Evolutionary conservation across 2,797 vertebrate genomes (phyloP).

Genomic region (Squalus acanthias): DNA sequence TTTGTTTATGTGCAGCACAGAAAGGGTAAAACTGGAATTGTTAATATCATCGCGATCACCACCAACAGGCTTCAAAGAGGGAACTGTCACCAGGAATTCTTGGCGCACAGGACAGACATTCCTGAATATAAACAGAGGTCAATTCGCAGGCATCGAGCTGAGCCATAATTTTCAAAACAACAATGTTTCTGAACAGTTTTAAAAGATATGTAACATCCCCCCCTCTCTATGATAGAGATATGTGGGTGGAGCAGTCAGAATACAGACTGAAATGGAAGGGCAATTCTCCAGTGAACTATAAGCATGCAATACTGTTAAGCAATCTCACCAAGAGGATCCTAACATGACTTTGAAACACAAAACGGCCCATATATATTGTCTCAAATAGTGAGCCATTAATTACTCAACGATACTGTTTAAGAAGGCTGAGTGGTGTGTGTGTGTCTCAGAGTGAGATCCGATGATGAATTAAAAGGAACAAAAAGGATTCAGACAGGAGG

Average conservation of each 20-base stretch:
- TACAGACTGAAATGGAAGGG: neutral
- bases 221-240: neutral
- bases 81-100: slow-evolving; percentile 28
- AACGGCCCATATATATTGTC: neutral
- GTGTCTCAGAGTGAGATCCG: neutral
- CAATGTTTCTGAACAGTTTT: neutral
- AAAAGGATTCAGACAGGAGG: neutral
- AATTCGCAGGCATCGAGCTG: neutral
- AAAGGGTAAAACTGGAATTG: neutral
- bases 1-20: neutral
- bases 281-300: neutral
- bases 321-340: neutral
- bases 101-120: neutral
- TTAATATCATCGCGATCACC: neutral
- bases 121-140: neutral
- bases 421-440: neutral
- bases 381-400: neutral
- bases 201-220: neutral
- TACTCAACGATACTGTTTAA: neutral
- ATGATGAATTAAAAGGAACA: neutral
- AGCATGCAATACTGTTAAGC: neutral
- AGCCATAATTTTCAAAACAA: neutral
- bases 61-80: slow-evolving; percentile 8
- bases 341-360: neutral
- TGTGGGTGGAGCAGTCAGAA: neutral